Percentiles rank a stretch among this genome's conserved stretches.
These are phyloP conservation scores for Macropis europaea DNA, from an alignment of 2,888 invertebrate genomes.

Conservation along the genomic window DNA sequence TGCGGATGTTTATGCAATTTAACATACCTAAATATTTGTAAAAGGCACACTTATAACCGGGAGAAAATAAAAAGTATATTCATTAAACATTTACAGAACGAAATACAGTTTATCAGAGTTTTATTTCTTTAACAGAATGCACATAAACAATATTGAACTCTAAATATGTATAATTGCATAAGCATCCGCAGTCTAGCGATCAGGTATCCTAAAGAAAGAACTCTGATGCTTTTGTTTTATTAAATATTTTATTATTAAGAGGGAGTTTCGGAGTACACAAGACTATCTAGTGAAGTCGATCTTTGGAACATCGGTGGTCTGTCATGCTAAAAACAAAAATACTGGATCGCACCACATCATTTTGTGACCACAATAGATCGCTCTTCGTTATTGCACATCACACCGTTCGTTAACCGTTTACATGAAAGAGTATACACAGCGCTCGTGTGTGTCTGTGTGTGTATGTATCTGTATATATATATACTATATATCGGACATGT, in stretches of 20 bases:
- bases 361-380: conserved; percentile 39
- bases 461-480: too few species aligned
- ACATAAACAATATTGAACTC: too few species aligned
- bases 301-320: conserved; percentile 68
- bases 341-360: conserved; percentile 61
- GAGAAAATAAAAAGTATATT: too few species aligned
- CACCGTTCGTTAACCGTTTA: conserved; percentile 49
- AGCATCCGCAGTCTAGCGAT: too few species aligned
- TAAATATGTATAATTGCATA: too few species aligned
- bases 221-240: conserved; percentile 55
- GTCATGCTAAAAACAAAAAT: conserved; percentile 70
- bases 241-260: conserved; percentile 73
- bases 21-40: too few species aligned
- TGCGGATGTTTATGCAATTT: too few species aligned
- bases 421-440: conserved; percentile 43
- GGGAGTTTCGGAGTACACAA: conserved; percentile 72
- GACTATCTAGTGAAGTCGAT: conserved; percentile 67
- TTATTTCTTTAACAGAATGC: too few species aligned
- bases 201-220: too few species aligned
- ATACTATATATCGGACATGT: conserved; percentile 36
- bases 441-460: conserved; percentile 24
- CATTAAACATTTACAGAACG: too few species aligned
- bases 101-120: too few species aligned
- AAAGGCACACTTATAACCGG: too few species aligned
- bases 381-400: conserved; percentile 59